phyloP scores from a whole-genome alignment of 2,888 invertebrate species.

The Leucophora obtusa region DNA sequence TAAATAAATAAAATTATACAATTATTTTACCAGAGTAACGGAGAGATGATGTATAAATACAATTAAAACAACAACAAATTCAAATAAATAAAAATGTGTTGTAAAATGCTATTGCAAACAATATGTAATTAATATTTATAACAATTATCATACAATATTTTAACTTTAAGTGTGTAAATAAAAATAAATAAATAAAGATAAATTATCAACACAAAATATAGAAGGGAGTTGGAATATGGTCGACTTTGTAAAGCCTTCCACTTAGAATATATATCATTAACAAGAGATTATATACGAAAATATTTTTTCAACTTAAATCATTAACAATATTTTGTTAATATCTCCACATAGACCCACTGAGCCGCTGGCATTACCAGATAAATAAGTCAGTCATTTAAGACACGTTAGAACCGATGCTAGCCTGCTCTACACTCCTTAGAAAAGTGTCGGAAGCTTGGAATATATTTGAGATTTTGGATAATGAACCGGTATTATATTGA shows the following conservation, averaged over 20 bases:
- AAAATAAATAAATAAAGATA: not conserved
- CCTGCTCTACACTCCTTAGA: no score
- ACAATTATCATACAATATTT: slow-evolving; percentile 38
- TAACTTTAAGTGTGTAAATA: slow-evolving; percentile 23
- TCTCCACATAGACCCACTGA: no score
- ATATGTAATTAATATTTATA: slow-evolving; percentile 44
- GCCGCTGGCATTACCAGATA: no score
- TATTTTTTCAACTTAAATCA: no score
- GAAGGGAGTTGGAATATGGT: not conserved
- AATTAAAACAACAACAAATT: slow-evolving; percentile 13
- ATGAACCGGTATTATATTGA: no score
- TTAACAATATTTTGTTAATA: no score
- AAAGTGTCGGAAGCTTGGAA: no score
- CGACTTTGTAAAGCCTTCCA: not conserved
- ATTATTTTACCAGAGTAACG: slow-evolving; percentile 39
- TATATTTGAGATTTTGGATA: no score
- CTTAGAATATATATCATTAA: no score
- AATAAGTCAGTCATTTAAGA: no score
- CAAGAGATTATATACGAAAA: no score
- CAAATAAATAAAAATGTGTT: slow-evolving; percentile 39
- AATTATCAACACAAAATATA: slow-evolving; percentile 1
- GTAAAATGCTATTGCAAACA: slow-evolving; percentile 26
- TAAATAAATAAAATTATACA: slow-evolving; percentile 50
- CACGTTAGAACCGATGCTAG: no score
- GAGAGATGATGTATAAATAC: slow-evolving; percentile 19